Percentiles rank a stretch among this genome's conserved stretches.
These are phyloP conservation scores for Pollenia angustigena DNA, from an alignment of 2,888 invertebrate genomes.

Conservation along the genomic window DNA sequence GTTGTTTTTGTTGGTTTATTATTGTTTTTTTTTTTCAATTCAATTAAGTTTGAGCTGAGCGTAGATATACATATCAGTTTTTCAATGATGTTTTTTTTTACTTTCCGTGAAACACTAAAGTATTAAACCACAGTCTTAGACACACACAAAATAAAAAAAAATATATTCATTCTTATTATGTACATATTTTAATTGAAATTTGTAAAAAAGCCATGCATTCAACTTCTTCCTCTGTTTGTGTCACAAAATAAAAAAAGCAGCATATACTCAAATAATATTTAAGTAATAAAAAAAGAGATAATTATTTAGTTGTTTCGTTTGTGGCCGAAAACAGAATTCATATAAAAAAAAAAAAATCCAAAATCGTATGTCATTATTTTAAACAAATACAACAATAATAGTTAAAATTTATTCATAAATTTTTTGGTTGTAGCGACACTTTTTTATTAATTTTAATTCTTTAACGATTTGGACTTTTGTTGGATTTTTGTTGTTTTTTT, in stretches of 20 bases:
- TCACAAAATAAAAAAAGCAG: constrained; percentile 27
- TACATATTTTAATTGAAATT: constrained; percentile 35
- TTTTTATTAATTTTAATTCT: constrained; percentile 41
- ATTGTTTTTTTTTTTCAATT: constrained; percentile 45
- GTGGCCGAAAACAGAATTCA: neutral
- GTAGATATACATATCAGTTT: constrained; percentile 27
- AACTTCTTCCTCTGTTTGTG: constrained; percentile 32
- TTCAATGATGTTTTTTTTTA: neutral
- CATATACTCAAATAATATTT: constrained; percentile 1
- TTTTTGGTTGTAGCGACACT: neutral
- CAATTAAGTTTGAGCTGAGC: constrained; percentile 61
- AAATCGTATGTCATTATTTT: constrained; percentile 2
- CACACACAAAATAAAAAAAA: constrained; percentile 17
- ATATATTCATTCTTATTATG: constrained; percentile 41
- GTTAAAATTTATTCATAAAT: constrained; percentile 13
- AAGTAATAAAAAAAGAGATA: constrained; percentile 14
- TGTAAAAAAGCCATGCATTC: neutral
- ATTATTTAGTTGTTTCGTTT: constrained; percentile 1
- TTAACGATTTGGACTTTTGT: constrained; percentile 42
- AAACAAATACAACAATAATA: constrained; percentile 2
- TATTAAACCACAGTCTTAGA: constrained; percentile 18
- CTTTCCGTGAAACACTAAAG: constrained; percentile 47
- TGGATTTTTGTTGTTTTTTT: constrained; percentile 71
- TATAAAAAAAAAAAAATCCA: neutral
- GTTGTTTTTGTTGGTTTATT: constrained; percentile 23